Evolutionary conservation across 2,797 vertebrate species (phyloP), one percentile per base, ranked within the genome.

Genomic region (Carapus acus): DNA sequence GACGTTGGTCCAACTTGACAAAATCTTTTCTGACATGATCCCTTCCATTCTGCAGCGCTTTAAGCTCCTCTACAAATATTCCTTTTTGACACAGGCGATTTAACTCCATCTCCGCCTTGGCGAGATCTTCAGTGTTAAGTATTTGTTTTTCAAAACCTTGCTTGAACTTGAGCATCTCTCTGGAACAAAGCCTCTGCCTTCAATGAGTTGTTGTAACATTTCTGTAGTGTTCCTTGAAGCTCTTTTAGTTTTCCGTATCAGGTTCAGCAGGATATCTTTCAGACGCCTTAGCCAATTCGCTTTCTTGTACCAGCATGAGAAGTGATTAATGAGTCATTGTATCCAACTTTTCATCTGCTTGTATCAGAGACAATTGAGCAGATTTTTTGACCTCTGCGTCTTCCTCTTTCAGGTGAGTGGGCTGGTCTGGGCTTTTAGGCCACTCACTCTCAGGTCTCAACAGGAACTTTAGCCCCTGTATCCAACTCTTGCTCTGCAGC

Each of bases 161-260:
- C n/a, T n/a, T n/a, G n/a, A n/a, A n/a, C n/a, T n/a, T n/a, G n/a
- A n/a, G n/a, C n/a, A n/a, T n/a, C n/a, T n/a, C n/a, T n/a, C n/a
- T n/a, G n/a, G n/a, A 27, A 15, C 2, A 49, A n/a, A 1, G 33
- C 1, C 15, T 40, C 3, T 38, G 13, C 13, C 40, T 55, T 15
- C 8, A 8, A 4, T 18, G 42, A 3, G 14, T 19, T 6, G 6
- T 17, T 15, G 20, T 44, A 21, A 29, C 9, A 6, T 16, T 55
- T 2, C 2, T 15, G 1, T 2, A 45, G 29, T 5, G 2, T 21
- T 11, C 27, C 11, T 6, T 38, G 13, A 8, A 39, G 1, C 16
- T 46, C 53, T 19, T 55, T 55, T 40, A n/a, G 33, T 46, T n/a
- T 56, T 56, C 23, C 34, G 8, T 2, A 17, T 56, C 18, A 56